phyloP scores from a whole-genome alignment of 2,888 invertebrate genomes.

The Mesoligia furuncula region DNA sequence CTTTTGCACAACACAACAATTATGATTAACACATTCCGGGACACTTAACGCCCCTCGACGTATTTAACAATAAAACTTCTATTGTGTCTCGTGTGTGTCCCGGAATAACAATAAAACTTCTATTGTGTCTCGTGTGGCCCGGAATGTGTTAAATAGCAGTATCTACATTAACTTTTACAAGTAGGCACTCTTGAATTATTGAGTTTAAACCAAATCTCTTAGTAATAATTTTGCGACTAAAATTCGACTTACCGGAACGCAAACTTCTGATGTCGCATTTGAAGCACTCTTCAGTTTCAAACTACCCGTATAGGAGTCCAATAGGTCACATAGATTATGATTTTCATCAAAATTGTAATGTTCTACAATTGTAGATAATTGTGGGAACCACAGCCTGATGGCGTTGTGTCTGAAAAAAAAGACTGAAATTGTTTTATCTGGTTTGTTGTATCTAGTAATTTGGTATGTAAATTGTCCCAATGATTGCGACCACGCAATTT shows the following conservation, averaged over 20 bases:
- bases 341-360: conserved; percentile 67
- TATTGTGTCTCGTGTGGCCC: too few species aligned
- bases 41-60: too few species aligned
- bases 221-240: neutral
- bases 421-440: conserved; percentile 31
- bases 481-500: neutral
- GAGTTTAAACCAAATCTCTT: neutral
- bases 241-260: conserved; percentile 73
- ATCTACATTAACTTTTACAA: neutral
- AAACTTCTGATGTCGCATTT: conserved; percentile 59
- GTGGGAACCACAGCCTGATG: conserved; percentile 78
- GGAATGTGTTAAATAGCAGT: neutral
- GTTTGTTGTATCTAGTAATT: conserved; percentile 41
- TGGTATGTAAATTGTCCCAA: conserved; percentile 29
- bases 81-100: too few species aligned
- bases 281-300: conserved; percentile 59
- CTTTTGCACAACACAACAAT: too few species aligned
- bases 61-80: too few species aligned
- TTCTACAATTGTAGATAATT: conserved; percentile 78
- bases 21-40: too few species aligned
- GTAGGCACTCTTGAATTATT: neutral
- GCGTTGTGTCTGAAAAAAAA: conserved; percentile 73
- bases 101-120: too few species aligned
- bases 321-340: conserved; percentile 72
- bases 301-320: conserved; percentile 72